phyloP scores from a whole-genome alignment of 2,113 vertebrate genomes.

The Empidonax traillii region DNA sequence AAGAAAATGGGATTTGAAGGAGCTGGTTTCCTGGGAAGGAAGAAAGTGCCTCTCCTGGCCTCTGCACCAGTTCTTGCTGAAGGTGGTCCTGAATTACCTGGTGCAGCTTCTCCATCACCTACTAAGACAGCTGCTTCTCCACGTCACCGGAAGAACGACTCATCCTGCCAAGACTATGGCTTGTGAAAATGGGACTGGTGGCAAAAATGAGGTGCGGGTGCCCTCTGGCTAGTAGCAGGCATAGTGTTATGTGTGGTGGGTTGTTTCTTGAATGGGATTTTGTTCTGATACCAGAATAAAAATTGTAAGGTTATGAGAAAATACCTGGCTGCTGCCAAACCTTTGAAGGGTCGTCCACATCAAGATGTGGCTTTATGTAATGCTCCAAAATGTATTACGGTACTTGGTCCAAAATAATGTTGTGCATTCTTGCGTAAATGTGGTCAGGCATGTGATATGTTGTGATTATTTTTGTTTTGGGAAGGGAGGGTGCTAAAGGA shows the following conservation, averaged over 20 bases:
- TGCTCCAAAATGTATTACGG: neutral
- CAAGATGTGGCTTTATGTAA: neutral
- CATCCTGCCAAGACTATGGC: constrained; percentile 83
- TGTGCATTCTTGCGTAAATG: constrained; percentile 29
- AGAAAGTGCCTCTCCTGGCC: constrained; percentile 82
- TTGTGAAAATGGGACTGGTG: constrained; percentile 67
- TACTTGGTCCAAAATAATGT: constrained; percentile 55
- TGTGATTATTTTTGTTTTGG: constrained; percentile 28
- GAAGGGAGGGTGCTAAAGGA: neutral
- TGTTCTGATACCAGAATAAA: constrained; percentile 4
- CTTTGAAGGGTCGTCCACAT: constrained; percentile 1
- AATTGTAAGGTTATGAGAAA: neutral
- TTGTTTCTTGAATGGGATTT: neutral
- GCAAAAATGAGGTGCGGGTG: neutral
- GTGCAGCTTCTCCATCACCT: constrained; percentile 87
- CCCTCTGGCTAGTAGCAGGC: constrained; percentile 2
- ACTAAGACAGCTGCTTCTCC: constrained; percentile 89
- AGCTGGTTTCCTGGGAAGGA: constrained; percentile 84
- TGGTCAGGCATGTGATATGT: constrained; percentile 39
- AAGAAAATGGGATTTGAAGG: constrained; percentile 88
- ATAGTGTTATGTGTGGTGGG: neutral
- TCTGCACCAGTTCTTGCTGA: constrained; percentile 81
- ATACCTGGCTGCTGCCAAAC: neutral
- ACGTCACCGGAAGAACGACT: constrained; percentile 85
- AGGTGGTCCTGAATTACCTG: constrained; percentile 84